Conservation (phyloP, 1,140 invertebrate species). For the Marisa cornuarietis region DNA sequence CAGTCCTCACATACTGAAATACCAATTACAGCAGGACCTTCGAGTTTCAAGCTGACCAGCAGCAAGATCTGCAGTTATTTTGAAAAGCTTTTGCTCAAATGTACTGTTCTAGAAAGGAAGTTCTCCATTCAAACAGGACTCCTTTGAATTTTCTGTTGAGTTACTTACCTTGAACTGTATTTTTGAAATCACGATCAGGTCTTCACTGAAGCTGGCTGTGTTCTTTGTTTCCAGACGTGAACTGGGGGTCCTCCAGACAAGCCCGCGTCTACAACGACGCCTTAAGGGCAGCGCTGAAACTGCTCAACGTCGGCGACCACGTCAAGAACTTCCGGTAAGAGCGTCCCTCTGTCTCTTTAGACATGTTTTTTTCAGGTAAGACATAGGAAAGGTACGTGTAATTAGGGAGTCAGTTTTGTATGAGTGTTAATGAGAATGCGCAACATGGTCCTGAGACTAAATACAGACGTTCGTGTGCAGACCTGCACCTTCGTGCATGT, state of each 20-base stretch:
- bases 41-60: too few species aligned
- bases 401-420: neutral
- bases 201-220: neutral
- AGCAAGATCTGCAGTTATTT: too few species aligned
- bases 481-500: too few species aligned
- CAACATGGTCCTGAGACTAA: neutral
- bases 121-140: too few species aligned
- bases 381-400: neutral
- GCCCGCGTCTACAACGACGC: slow-evolving; percentile 95
- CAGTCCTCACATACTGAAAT: too few species aligned
- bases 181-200: too few species aligned
- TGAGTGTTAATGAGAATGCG: neutral
- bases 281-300: slow-evolving; percentile 84
- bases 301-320: slow-evolving; percentile 90
- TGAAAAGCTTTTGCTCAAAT: too few species aligned
- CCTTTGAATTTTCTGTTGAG: too few species aligned
- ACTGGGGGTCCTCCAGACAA: slow-evolving; percentile 97
- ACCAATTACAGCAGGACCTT: too few species aligned
- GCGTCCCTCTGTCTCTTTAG: neutral
- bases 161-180: too few species aligned
- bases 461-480: too few species aligned
- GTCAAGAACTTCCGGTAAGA: slow-evolving; percentile 89
- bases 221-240: slow-evolving; percentile 76
- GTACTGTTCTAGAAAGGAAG: too few species aligned
- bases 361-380: neutral